Evolutionary conservation across 2,797 vertebrate genomes (phyloP).

Genomic region (Premnoplex brunnescens): DNA sequence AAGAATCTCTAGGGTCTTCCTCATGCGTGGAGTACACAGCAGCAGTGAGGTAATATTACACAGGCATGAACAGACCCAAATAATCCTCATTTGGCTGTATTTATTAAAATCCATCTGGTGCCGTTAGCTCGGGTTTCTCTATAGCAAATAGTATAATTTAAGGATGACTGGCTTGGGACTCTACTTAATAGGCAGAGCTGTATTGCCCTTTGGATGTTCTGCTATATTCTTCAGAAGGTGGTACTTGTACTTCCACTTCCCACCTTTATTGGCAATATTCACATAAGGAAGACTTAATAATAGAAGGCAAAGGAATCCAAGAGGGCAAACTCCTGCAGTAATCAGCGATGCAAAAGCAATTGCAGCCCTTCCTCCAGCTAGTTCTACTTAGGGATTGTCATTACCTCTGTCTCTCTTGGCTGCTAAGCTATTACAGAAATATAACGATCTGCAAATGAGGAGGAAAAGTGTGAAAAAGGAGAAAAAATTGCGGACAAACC

Average conservation of each 20-base stretch:
- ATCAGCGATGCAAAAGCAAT: constrained; percentile 2
- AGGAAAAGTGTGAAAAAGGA: background rate
- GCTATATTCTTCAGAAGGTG: background rate
- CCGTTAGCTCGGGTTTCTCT: background rate
- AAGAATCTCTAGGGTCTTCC: background rate
- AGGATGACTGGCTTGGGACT: background rate
- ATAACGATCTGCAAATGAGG: background rate
- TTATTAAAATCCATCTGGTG: background rate
- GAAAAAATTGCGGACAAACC: background rate
- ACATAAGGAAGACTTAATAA: background rate
- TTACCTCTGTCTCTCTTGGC: background rate
- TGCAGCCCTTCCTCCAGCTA: constrained; percentile 2
- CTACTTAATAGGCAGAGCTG: background rate
- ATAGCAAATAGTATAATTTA: background rate
- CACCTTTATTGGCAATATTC: background rate
- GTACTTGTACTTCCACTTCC: background rate
- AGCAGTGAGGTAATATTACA: background rate
- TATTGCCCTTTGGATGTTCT: background rate
- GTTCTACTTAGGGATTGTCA: background rate
- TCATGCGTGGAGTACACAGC: background rate
- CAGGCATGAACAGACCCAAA: background rate
- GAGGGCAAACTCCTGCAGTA: background rate
- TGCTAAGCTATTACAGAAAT: constrained; percentile 10
- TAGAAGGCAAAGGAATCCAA: background rate
- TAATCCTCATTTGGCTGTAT: background rate